These are phyloP conservation scores for Sander vitreus DNA, from an alignment of 2,113 vertebrate species.

Conservation along the genomic window DNA sequence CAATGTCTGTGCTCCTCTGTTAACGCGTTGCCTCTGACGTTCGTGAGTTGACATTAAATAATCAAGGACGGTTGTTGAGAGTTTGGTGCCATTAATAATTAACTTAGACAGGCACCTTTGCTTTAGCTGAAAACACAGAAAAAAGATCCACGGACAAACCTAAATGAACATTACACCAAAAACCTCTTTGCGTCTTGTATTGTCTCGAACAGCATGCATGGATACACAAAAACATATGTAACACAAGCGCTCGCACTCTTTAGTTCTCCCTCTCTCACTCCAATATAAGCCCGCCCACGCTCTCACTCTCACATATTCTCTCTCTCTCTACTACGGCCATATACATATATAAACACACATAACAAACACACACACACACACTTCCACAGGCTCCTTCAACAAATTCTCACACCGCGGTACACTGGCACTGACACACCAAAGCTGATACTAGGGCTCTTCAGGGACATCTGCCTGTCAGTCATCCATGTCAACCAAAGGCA, in stretches of 20 bases:
- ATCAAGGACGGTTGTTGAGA: constrained; percentile 15
- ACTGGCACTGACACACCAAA: constrained; percentile 65
- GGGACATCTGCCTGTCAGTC: constrained; percentile 75
- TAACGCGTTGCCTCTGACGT: neutral
- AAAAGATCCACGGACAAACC: constrained; percentile 30
- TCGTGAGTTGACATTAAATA: constrained; percentile 37
- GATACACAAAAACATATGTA: constrained; percentile 63
- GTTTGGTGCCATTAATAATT: constrained; percentile 59
- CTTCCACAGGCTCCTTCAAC: constrained; percentile 48
- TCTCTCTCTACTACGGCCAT: neutral
- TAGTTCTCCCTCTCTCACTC: constrained; percentile 7
- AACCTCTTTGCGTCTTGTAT: constrained; percentile 63
- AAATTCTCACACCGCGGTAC: constrained; percentile 51
- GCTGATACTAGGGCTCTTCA: constrained; percentile 66
- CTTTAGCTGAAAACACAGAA: constrained; percentile 30
- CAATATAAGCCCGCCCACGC: neutral
- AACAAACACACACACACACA: neutral
- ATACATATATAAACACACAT: constrained; percentile 6
- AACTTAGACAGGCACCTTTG: constrained; percentile 26
- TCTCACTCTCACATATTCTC: constrained; percentile 25
- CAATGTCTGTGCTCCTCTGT: neutral
- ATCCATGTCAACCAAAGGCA: constrained; percentile 54
- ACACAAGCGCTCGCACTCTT: constrained; percentile 4
- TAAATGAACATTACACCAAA: constrained; percentile 69
- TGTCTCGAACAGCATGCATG: constrained; percentile 37